Base-by-base conservation (phyloP, 2,113 vertebrate species). In the Microcebus lehilahytsara region DNA sequence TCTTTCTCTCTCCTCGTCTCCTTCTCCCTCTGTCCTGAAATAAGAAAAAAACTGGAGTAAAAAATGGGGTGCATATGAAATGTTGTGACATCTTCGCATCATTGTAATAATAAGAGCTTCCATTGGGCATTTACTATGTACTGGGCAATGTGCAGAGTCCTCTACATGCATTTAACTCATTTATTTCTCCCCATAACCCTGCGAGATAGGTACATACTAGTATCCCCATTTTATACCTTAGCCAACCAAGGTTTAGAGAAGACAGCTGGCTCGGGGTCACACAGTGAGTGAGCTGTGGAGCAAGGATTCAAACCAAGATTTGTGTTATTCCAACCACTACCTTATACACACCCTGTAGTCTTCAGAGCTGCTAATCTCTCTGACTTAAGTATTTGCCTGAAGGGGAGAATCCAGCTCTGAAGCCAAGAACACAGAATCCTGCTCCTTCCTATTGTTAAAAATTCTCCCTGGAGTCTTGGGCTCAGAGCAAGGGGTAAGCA, bases 71-170 rank as follows among this genome's bases (percentile, higher is more conserved):
- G n/a, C 42, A 13, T 12, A 9, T 69, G 66, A 93, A 90, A 88
- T 74, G 84, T 72, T 85, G 60, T 94, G 96, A 92, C 77, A 42
- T 77, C 93, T 90, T 92, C 51, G 62, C 49, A 56, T 95, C 67
- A 13, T 17, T 58, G 22, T 89, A 72, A 80, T 77, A 91, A 58
- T 23, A 90, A 92, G 72, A 83, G 88, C 90, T 90, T 80, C 93
- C 66, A 83, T 5, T 34, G 83, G 75, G 53, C 93, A 67, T 90
- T 89, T 58, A 71, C 87, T 67, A 3, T 30, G 40, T 67, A 49
- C 30, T 42, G 4, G 34, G 71, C 74, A 84, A 34, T 14, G 30
- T 22, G 34, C 27, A 0, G 17, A 74, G 34, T 89, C 62, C 60
- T 64, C 74, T 66, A 9, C 13, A 14, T 25, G 20, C 1, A 10